A percentile compares a stretch with the other conserved stretches of the same genome.
Evolutionary conservation across 2,797 vertebrate species (phyloP).

Genomic region (Lutjanus argentimaculatus): DNA sequence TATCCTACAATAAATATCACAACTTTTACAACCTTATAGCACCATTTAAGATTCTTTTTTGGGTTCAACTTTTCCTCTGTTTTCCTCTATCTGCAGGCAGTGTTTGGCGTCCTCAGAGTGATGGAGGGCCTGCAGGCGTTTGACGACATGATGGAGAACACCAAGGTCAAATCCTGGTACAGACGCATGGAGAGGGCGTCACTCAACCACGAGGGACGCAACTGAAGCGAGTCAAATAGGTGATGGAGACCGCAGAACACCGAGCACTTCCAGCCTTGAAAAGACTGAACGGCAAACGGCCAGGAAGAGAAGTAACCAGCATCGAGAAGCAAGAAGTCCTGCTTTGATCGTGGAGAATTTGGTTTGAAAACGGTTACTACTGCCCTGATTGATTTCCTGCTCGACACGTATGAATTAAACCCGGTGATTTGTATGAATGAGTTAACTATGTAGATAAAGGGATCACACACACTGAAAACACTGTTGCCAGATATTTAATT

Average conservation of each 20-base stretch:
- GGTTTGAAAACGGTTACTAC: background rate
- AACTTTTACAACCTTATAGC: background rate
- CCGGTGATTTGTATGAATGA: background rate
- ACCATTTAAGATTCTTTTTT: background rate
- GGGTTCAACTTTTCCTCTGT: background rate
- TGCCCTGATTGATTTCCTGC: conserved; percentile 3
- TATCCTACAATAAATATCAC: too few species aligned
- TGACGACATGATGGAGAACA: conserved; percentile 94
- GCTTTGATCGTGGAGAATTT: background rate
- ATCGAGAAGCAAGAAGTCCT: background rate
- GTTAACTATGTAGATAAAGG: background rate
- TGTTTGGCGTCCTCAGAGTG: conserved; percentile 94
- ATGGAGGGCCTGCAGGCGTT: conserved; percentile 97
- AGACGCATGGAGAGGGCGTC: conserved; percentile 88
- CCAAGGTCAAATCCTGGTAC: conserved; percentile 94
- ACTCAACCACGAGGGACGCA: conserved; percentile 66
- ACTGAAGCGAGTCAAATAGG: conserved; percentile 43
- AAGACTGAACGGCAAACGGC: conserved; percentile 12
- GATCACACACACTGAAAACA: background rate
- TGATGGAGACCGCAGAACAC: background rate
- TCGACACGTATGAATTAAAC: background rate
- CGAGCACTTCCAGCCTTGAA: conserved; percentile 20
- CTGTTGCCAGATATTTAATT: background rate
- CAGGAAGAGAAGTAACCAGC: background rate
- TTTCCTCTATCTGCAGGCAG: conserved; percentile 84